Evolutionary conservation across 2,113 vertebrate genomes (phyloP).

Genomic region (Grallaria varia): DNA sequence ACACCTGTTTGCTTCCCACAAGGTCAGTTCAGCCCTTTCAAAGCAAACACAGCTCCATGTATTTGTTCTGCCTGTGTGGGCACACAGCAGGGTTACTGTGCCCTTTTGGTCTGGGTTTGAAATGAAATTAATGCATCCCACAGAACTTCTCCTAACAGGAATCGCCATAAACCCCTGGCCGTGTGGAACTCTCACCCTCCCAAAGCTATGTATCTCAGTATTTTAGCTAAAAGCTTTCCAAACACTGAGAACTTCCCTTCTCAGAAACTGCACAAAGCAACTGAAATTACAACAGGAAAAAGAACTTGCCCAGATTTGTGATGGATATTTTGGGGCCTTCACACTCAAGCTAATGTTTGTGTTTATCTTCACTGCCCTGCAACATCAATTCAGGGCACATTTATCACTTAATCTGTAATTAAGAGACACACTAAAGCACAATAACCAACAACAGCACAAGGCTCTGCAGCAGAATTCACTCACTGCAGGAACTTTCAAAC

Average conservation of each 20-base stretch:
- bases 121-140: neutral
- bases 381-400: accelerated
- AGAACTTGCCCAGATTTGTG: neutral
- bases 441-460: neutral
- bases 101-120: neutral
- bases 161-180: neutral
- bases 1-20: neutral
- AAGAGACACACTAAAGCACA: neutral
- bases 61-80: neutral
- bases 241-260: neutral
- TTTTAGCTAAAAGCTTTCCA: neutral
- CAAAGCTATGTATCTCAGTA: neutral
- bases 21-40: conserved; percentile 12
- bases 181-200: neutral
- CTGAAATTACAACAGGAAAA: neutral
- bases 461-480: neutral
- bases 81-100: neutral
- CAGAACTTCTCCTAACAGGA: neutral
- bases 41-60: neutral
- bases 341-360: neutral
- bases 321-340: neutral
- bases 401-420: neutral
- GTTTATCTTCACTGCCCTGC: neutral
- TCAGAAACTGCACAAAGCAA: neutral
- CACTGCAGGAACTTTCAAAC: neutral